Evolutionary conservation across 2,113 vertebrate genomes (phyloP).

Genomic region (Microtus montanus): DNA sequence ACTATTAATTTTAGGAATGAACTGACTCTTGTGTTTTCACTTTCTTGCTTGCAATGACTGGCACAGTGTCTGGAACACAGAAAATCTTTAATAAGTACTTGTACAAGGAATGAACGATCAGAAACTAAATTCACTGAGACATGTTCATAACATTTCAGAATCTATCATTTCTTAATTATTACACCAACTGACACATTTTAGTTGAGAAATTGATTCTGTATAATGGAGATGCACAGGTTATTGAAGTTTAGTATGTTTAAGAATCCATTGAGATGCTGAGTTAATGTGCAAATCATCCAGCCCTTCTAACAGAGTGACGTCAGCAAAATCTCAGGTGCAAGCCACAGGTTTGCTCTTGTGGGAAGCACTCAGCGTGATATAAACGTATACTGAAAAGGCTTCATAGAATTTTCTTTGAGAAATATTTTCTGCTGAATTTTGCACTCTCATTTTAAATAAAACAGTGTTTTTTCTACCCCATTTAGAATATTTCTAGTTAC

Average conservation of each 20-base stretch:
- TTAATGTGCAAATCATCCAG: not conserved
- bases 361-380: not conserved
- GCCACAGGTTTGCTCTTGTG: not conserved
- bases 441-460: not conserved
- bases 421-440: slow-evolving; percentile 30
- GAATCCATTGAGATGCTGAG: not conserved
- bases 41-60: not conserved
- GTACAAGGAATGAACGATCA: not conserved
- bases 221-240: not conserved
- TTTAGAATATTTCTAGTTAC: slow-evolving; percentile 41
- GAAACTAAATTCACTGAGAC: not conserved
- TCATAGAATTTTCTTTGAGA: slow-evolving; percentile 4
- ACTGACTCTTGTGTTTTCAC: not conserved
- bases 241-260: not conserved
- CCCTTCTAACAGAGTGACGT: not conserved
- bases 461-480: not conserved
- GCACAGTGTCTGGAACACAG: not conserved
- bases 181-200: not conserved
- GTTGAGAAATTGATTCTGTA: not conserved
- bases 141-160: not conserved
- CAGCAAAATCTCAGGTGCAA: not conserved
- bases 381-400: not conserved
- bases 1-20: not conserved
- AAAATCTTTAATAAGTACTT: not conserved
- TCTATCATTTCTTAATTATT: not conserved